phyloP scores from a whole-genome alignment of 2,113 vertebrate species.

The Salminus brasiliensis region DNA sequence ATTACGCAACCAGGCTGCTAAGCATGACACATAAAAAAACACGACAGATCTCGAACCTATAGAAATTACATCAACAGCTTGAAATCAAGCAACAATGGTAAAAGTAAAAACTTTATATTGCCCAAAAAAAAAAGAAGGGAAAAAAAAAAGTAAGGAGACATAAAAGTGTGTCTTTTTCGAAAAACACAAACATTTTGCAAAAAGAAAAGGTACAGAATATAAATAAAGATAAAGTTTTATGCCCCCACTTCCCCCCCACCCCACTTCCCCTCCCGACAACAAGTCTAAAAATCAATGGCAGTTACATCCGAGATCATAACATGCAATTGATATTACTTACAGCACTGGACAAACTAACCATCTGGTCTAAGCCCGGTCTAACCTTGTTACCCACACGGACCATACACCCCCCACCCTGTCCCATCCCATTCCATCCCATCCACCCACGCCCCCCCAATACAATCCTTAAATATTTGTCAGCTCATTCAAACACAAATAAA shows the following conservation, averaged over 20 bases:
- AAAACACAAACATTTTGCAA: slow-evolving; percentile 58
- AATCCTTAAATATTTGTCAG: slow-evolving; percentile 79
- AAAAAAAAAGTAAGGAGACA: slow-evolving; percentile 53
- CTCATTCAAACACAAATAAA: slow-evolving; percentile 67
- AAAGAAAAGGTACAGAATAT: slow-evolving; percentile 66
- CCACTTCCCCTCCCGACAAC: slow-evolving; percentile 4
- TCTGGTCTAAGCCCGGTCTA: slow-evolving; percentile 57
- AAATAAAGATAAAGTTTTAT: slow-evolving; percentile 72
- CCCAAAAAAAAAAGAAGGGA: slow-evolving; percentile 45
- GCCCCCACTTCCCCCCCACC: slow-evolving; percentile 58
- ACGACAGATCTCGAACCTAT: slow-evolving; percentile 38
- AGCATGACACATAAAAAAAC: slow-evolving; percentile 31
- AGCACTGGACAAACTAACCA: slow-evolving; percentile 70
- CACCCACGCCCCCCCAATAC: slow-evolving; percentile 63
- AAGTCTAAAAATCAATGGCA: slow-evolving; percentile 70
- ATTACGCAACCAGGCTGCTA: slow-evolving; percentile 16
- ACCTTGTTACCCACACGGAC: slow-evolving; percentile 44
- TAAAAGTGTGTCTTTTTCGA: slow-evolving; percentile 68
- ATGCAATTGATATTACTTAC: slow-evolving; percentile 76
- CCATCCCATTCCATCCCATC: no score
- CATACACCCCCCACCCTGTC: slow-evolving; percentile 34
- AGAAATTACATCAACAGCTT: slow-evolving; percentile 54
- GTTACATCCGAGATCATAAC: slow-evolving; percentile 76
- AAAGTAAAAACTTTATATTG: slow-evolving; percentile 59
- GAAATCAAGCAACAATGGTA: slow-evolving; percentile 51